Conservation (phyloP, 2,797 vertebrate genomes). For the Xenops minutus region DNA sequence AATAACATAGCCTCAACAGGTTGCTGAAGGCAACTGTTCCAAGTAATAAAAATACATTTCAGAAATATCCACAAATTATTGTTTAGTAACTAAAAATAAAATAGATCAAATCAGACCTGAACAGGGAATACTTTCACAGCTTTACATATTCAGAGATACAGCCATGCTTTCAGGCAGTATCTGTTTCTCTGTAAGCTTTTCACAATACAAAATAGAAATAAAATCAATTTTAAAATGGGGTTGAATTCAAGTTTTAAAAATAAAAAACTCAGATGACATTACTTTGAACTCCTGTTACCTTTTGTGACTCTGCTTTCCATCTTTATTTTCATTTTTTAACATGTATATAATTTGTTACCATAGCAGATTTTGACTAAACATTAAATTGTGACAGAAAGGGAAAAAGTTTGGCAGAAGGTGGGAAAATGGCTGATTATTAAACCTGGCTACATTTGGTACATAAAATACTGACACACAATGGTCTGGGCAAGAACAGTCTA, state of each 20-base stretch:
- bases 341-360: slow-evolving; percentile 56
- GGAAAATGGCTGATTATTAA: slow-evolving; percentile 48
- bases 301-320: slow-evolving; percentile 44
- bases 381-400: slow-evolving; percentile 11
- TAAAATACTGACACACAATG: slow-evolving; percentile 60
- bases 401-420: slow-evolving; percentile 33
- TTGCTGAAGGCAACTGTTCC: neutral
- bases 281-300: slow-evolving; percentile 58
- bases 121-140: neutral
- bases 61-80: slow-evolving; percentile 11
- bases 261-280: neutral
- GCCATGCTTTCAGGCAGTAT: neutral
- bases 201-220: slow-evolving; percentile 13
- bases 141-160: neutral
- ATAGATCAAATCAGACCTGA: neutral
- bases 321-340: slow-evolving; percentile 46
- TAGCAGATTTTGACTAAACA: slow-evolving; percentile 54
- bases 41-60: neutral
- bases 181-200: neutral
- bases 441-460: slow-evolving; percentile 49
- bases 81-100: slow-evolving; percentile 20
- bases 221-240: slow-evolving; percentile 15
- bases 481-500: slow-evolving; percentile 67
- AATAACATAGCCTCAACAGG: neutral
- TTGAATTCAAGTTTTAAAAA: slow-evolving; percentile 37